A percentile compares a stretch with the other conserved stretches of the same genome.
phyloP scores from a whole-genome alignment of 2,888 invertebrate genomes.

The Drepana falcataria region DNA sequence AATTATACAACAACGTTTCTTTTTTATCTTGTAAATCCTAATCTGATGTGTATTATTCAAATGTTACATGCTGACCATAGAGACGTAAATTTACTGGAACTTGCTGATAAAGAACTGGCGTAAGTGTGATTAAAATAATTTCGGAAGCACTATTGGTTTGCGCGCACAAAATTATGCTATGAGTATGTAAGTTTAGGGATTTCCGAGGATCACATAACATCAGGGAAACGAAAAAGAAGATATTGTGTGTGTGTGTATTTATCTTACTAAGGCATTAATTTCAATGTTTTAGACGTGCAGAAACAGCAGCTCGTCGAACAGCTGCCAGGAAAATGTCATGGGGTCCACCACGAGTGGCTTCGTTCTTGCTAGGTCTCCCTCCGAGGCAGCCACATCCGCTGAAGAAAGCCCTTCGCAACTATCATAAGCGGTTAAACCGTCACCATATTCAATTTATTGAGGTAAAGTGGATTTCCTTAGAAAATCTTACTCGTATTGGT shows the following conservation, averaged over 20 bases:
- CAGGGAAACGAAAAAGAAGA: too few species aligned
- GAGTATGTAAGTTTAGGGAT: too few species aligned
- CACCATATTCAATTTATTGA: slow-evolving; percentile 66
- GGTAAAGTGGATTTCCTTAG: too few species aligned
- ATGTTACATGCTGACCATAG: slow-evolving; percentile 54
- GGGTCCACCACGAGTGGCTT: slow-evolving; percentile 61
- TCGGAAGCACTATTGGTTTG: neutral
- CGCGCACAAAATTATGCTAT: neutral
- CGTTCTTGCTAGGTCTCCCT: slow-evolving; percentile 64
- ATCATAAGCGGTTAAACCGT: slow-evolving; percentile 50
- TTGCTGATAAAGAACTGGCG: slow-evolving; percentile 45
- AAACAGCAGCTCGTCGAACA: slow-evolving; percentile 44
- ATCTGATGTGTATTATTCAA: neutral
- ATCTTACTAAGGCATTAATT: too few species aligned
- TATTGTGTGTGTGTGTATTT: too few species aligned
- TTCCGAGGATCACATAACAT: too few species aligned
- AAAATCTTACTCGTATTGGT: too few species aligned
- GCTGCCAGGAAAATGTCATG: slow-evolving; percentile 43
- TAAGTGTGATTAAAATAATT: slow-evolving; percentile 30
- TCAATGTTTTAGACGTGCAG: slow-evolving; percentile 44
- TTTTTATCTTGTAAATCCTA: too few species aligned
- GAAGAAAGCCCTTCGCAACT: slow-evolving; percentile 62
- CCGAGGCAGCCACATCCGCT: slow-evolving; percentile 59
- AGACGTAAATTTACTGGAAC: slow-evolving; percentile 55
- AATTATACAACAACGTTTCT: neutral